Conservation (phyloP, 92 coral and sea anemone genomes). For the Blastomussa wellsi region DNA sequence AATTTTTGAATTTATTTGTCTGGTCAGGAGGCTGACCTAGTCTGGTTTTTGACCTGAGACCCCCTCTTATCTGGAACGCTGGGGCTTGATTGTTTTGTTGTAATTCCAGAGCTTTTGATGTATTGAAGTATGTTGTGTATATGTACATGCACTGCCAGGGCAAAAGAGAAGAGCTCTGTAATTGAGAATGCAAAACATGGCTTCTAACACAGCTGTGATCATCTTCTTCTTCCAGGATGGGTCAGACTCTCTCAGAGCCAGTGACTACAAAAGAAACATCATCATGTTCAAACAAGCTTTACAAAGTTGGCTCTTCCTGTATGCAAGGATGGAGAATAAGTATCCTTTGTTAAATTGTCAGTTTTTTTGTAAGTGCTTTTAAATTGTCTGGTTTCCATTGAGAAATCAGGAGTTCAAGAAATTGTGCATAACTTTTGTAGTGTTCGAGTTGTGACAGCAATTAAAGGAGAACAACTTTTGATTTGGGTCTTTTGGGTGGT, state of each 20-base stretch:
- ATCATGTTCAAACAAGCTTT: conserved; percentile 81
- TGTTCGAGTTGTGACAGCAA: too few species aligned
- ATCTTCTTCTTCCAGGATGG: conserved; percentile 70
- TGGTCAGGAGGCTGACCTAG: too few species aligned
- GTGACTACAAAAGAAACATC: conserved; percentile 94
- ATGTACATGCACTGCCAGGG: too few species aligned
- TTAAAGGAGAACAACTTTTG: too few species aligned
- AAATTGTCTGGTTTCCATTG: too few species aligned
- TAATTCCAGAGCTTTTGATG: not conserved
- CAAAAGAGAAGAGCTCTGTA: not conserved
- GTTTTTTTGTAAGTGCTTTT: not conserved
- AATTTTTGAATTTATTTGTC: too few species aligned
- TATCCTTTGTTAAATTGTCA: conserved; percentile 66
- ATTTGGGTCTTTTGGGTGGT: too few species aligned
- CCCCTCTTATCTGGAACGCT: too few species aligned
- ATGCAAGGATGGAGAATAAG: conserved; percentile 99
- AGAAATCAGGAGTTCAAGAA: too few species aligned
- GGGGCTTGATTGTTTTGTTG: not conserved
- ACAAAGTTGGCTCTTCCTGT: conserved; percentile 92
- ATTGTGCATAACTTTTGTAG: too few species aligned
- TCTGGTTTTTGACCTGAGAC: too few species aligned
- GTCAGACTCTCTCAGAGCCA: conserved; percentile 98
- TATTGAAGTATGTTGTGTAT: too few species aligned
- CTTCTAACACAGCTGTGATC: not conserved
- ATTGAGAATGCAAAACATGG: not conserved